Percentiles rank a stretch among this genome's conserved stretches.
These are phyloP conservation scores for Thomomys bottae DNA, from an alignment of 2,113 vertebrate genomes.

Conservation along the genomic window DNA sequence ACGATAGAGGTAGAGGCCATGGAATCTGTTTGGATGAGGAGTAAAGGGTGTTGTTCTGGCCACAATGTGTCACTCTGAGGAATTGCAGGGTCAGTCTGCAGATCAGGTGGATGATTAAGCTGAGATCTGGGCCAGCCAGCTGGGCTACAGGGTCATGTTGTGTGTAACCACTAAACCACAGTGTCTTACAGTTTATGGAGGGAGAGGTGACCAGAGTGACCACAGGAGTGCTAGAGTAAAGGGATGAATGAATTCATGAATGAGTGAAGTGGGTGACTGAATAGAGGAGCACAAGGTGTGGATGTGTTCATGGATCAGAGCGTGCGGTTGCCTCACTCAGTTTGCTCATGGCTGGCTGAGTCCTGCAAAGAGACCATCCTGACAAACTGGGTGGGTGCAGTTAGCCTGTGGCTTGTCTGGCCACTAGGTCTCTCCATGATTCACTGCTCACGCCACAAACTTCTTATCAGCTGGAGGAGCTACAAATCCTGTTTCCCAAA, in stretches of 20 bases:
- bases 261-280: fast-evolving
- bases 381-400: fast-evolving
- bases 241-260: not conserved
- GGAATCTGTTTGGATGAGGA: not conserved
- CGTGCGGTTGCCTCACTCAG: fast-evolving
- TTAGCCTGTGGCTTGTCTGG: not conserved
- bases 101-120: no score
- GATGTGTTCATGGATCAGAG: fast-evolving
- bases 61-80: fast-evolving
- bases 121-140: not conserved
- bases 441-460: constrained; percentile 68
- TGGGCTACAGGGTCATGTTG: not conserved
- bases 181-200: fast-evolving
- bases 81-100: not conserved
- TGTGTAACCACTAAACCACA: not conserved
- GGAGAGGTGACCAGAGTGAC: fast-evolving
- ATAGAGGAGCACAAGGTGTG: fast-evolving
- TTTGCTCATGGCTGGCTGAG: fast-evolving
- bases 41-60: not conserved
- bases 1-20: not conserved
- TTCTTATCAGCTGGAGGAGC: constrained; percentile 78
- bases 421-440: not conserved
- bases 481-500: constrained; percentile 81
- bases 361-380: not conserved
- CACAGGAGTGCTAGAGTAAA: fast-evolving